A percentile compares a stretch with the other conserved stretches of the same genome.
phyloP scores from a whole-genome alignment of 1,140 invertebrate species.

The Glossosoma conforme region DNA sequence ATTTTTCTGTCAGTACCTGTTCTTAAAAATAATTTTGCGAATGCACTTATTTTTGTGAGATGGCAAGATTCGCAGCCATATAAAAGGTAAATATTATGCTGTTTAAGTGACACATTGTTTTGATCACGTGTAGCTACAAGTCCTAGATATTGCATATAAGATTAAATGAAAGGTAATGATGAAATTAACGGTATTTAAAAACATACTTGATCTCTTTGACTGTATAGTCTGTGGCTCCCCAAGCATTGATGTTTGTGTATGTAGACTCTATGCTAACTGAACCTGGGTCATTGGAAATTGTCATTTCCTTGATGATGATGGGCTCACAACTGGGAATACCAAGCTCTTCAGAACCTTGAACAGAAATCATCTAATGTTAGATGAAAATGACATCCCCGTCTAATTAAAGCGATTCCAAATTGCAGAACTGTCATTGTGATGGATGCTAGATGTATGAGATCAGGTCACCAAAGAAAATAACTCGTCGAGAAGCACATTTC shows the following conservation, averaged over 20 bases:
- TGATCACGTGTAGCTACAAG: too few species aligned
- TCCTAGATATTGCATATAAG: too few species aligned
- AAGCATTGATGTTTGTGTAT: slow-evolving; percentile 6
- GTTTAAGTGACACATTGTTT: too few species aligned
- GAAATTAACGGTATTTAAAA: slow-evolving; percentile 1
- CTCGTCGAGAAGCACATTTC: not conserved
- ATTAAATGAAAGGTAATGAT: too few species aligned
- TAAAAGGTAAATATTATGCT: too few species aligned
- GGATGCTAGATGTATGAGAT: not conserved
- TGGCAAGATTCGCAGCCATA: too few species aligned
- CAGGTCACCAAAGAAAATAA: not conserved
- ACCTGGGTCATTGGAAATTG: not conserved
- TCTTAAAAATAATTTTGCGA: too few species aligned
- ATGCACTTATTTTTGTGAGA: too few species aligned
- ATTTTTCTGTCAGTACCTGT: too few species aligned
- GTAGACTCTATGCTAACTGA: not conserved
- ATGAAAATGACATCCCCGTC: slow-evolving; percentile 3
- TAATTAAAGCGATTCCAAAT: not conserved
- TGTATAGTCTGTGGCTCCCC: slow-evolving; percentile 10
- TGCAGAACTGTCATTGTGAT: not conserved
- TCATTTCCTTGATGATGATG: slow-evolving; percentile 42
- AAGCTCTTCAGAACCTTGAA: slow-evolving; percentile 9
- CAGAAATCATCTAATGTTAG: not conserved
- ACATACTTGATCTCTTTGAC: slow-evolving; percentile 9
- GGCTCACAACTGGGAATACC: slow-evolving; percentile 42